Conservation (phyloP, 2,797 vertebrate genomes). For the Apodemus agrarius region DNA sequence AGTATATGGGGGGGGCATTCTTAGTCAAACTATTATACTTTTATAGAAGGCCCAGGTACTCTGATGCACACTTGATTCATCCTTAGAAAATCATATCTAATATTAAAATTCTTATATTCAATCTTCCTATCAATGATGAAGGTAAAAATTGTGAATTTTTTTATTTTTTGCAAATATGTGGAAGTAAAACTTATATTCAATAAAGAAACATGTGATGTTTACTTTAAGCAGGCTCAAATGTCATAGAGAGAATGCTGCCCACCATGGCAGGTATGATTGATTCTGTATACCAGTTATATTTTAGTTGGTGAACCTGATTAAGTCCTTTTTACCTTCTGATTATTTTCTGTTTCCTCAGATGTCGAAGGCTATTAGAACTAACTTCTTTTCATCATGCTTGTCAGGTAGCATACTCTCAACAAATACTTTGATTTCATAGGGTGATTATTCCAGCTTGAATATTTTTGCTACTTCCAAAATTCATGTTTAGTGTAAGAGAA, state of each 20-base stretch:
- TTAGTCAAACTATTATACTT: background rate
- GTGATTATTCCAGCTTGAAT: background rate
- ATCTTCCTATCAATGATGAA: background rate
- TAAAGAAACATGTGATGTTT: background rate
- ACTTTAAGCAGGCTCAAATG: background rate
- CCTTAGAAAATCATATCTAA: background rate
- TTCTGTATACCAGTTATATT: background rate
- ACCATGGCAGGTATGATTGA: background rate
- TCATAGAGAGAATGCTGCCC: background rate
- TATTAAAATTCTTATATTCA: background rate
- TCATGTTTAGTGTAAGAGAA: background rate
- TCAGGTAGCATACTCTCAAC: background rate
- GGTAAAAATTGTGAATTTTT: background rate
- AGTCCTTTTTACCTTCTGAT: background rate
- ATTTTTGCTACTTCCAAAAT: background rate
- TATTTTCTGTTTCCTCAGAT: background rate
- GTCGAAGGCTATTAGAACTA: background rate
- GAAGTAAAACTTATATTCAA: background rate
- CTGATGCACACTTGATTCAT: background rate
- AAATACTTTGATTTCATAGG: background rate
- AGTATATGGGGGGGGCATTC: background rate
- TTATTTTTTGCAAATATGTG: background rate
- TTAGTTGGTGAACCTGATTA: background rate
- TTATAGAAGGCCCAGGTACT: background rate
- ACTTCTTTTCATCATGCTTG: background rate